A percentile compares a stretch with the other conserved stretches of the same genome.
Evolutionary conservation across 2,888 invertebrate genomes (phyloP).

Genomic region (Cryptophagus acutangulus): DNA sequence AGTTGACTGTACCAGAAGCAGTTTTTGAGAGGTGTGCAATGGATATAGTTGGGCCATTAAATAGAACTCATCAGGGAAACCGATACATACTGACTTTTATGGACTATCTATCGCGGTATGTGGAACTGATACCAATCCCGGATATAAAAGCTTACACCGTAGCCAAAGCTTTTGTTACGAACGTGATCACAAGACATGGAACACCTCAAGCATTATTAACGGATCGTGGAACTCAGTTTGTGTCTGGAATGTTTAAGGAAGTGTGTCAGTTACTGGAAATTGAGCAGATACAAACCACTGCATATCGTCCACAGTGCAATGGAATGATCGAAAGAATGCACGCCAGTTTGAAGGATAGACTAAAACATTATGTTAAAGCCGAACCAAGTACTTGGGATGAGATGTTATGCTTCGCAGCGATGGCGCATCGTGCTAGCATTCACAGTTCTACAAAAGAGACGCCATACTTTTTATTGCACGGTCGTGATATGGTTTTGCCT

Average conservation of each 20-base stretch:
- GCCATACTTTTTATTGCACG: not conserved
- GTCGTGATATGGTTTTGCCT: not conserved
- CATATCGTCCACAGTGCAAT: constrained; percentile 1
- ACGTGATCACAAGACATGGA: not conserved
- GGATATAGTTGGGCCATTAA: not conserved
- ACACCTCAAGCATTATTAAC: not conserved
- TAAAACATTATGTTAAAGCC: not conserved
- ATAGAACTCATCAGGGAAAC: not conserved
- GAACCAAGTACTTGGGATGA: not conserved
- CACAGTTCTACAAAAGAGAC: constrained; percentile 2
- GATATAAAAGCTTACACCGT: constrained; percentile 19
- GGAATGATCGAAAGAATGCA: constrained; percentile 1
- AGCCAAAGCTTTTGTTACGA: not conserved
- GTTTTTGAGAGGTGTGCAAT: not conserved
- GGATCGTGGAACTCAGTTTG: not conserved
- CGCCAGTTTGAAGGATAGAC: not conserved
- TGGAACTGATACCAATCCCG: constrained; percentile 27
- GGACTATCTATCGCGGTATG: not conserved
- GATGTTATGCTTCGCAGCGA: not conserved
- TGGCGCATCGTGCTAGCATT: not conserved
- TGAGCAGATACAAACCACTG: constrained; percentile 1
- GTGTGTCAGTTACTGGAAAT: not conserved
- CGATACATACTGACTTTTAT: not conserved
- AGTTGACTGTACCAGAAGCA: not conserved
- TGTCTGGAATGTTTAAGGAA: constrained; percentile 3